Conservation (phyloP, 2,797 vertebrate species). For the Sebastes minor region DNA sequence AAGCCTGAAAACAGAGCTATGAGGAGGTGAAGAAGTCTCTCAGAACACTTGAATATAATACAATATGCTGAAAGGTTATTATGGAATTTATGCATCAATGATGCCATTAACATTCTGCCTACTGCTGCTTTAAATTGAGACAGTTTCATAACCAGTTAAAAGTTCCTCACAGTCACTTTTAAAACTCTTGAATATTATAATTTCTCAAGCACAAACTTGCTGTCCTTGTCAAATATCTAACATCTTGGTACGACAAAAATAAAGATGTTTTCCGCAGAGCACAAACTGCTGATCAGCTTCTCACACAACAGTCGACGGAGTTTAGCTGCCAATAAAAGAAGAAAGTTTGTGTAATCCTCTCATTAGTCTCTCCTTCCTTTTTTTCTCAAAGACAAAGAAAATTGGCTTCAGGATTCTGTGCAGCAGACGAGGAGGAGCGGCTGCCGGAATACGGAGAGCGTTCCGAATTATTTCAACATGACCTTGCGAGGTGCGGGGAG, state of each 20-base stretch:
- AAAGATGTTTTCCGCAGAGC: background rate
- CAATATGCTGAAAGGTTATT: no score
- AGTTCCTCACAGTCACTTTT: background rate
- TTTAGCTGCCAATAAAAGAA: background rate
- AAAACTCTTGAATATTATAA: slow-evolving; percentile 14
- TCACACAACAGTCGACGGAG: slow-evolving; percentile 1
- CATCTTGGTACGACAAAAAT: background rate
- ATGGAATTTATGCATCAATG: no score
- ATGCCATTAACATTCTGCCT: no score
- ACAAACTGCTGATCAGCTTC: slow-evolving; percentile 31
- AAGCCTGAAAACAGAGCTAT: no score
- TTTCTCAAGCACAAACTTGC: slow-evolving; percentile 17
- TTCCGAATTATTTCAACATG: slow-evolving; percentile 63
- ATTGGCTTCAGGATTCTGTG: slow-evolving; percentile 35
- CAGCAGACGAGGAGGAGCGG: slow-evolving; percentile 18
- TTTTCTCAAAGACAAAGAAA: slow-evolving; percentile 54
- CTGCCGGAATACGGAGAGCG: slow-evolving; percentile 14
- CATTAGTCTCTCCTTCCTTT: slow-evolving; percentile 33
- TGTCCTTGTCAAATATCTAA: slow-evolving; percentile 33
- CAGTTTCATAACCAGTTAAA: background rate
- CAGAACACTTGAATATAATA: no score
- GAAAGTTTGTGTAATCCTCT: slow-evolving; percentile 40
- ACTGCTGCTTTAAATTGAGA: background rate
- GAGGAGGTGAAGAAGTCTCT: no score
- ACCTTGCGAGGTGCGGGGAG: slow-evolving; percentile 65